A percentile compares a stretch with the other conserved stretches of the same genome.
These are phyloP conservation scores for Lamprotornis superbus DNA, from an alignment of 2,113 vertebrate genomes.

Conservation along the genomic window DNA sequence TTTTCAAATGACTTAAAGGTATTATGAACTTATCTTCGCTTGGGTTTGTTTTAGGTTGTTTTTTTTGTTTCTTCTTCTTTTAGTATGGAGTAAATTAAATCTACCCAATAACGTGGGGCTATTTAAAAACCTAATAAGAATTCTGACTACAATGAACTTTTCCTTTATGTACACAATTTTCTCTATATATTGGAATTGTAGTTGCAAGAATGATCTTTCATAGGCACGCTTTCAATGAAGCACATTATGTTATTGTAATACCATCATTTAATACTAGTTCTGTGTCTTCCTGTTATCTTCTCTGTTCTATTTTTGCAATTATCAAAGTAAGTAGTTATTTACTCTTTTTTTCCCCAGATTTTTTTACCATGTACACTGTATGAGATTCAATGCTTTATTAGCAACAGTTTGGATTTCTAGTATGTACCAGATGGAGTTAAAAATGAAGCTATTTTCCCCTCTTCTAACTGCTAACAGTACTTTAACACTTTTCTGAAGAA, in stretches of 20 bases:
- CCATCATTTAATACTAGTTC: neutral
- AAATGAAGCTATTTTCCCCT: neutral
- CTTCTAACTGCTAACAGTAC: neutral
- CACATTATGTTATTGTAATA: neutral
- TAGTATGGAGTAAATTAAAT: neutral
- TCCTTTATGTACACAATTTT: neutral
- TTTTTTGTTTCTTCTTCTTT: neutral
- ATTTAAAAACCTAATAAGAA: neutral
- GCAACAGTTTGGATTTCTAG: neutral
- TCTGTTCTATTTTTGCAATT: neutral
- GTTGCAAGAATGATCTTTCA: neutral
- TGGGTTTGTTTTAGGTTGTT: neutral
- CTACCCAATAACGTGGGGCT: accelerated
- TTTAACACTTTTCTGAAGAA: constrained; percentile 7
- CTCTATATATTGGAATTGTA: neutral
- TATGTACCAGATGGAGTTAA: neutral
- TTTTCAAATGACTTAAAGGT: neutral
- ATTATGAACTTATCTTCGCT: neutral
- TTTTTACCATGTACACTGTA: neutral
- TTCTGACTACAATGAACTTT: neutral
- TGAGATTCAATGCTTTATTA: neutral
- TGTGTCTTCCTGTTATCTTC: neutral
- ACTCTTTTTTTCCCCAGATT: accelerated
- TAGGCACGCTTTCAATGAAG: neutral
- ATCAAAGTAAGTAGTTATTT: neutral